A percentile compares a stretch with the other conserved stretches of the same genome.
phyloP scores from a whole-genome alignment of 2,113 vertebrate genomes.

The Crotophaga sulcirostris region DNA sequence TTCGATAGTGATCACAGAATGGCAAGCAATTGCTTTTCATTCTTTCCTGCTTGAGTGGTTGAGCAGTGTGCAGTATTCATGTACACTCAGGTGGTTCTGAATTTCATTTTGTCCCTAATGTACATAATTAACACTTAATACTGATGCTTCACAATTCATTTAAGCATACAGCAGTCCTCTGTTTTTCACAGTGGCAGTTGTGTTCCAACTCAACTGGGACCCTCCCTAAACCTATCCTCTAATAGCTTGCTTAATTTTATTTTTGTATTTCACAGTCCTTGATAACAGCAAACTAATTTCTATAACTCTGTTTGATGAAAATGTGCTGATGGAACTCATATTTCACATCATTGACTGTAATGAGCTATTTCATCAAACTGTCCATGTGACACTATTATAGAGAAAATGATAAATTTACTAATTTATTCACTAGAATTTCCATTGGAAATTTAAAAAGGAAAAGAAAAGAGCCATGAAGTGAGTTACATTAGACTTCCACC shows the following conservation, averaged over 20 bases:
- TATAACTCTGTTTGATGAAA: slow-evolving; percentile 79
- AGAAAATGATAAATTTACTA: slow-evolving; percentile 85
- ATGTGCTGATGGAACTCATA: slow-evolving; percentile 83
- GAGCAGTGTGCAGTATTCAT: not conserved
- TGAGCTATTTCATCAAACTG: slow-evolving; percentile 87
- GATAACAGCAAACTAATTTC: slow-evolving; percentile 83
- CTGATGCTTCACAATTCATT: slow-evolving; percentile 56
- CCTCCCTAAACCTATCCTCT: slow-evolving; percentile 65
- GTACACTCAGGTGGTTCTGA: slow-evolving; percentile 14
- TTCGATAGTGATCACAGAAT: not conserved
- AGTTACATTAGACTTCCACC: slow-evolving; percentile 69
- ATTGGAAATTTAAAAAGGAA: slow-evolving; percentile 74
- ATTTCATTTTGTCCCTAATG: slow-evolving; percentile 46
- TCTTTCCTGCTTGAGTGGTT: not conserved
- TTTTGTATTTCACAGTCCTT: slow-evolving; percentile 73
- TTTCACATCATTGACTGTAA: slow-evolving; percentile 86
- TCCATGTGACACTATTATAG: slow-evolving; percentile 79
- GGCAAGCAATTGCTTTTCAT: not conserved
- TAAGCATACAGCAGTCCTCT: slow-evolving; percentile 29
- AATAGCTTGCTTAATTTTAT: slow-evolving; percentile 78
- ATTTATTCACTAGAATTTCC: slow-evolving; percentile 81
- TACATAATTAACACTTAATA: slow-evolving; percentile 56
- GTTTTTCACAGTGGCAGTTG: slow-evolving; percentile 49
- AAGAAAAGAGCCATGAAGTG: slow-evolving; percentile 71
- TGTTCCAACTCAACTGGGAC: slow-evolving; percentile 63